Evolutionary conservation across 2,888 invertebrate genomes (phyloP).

Genomic region (Phytoseiulus persimilis): DNA sequence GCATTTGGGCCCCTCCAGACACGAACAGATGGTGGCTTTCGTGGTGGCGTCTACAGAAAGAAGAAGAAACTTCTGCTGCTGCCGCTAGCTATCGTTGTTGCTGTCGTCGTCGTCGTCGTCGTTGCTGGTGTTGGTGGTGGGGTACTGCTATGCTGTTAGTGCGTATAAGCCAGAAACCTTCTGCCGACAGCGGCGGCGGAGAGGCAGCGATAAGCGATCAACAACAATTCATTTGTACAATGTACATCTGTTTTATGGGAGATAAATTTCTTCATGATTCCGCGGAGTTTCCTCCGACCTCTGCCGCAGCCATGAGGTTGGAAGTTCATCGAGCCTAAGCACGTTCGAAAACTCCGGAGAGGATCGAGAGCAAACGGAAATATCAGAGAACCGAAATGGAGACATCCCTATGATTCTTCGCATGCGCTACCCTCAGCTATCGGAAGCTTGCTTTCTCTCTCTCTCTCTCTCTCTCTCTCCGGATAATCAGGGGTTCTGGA

Average conservation of each 20-base stretch:
- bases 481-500: too few relatives aligned
- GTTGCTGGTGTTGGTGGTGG: not conserved
- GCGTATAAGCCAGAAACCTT: not conserved
- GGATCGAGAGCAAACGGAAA: too few relatives aligned
- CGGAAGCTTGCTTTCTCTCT: too few relatives aligned
- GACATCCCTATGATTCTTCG: too few relatives aligned
- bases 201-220: not conserved
- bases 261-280: not conserved
- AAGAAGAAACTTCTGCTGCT: not conserved
- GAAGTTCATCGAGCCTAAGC: too few relatives aligned
- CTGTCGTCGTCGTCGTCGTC: not conserved
- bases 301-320: too few relatives aligned
- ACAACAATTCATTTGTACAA: not conserved
- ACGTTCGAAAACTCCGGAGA: too few relatives aligned
- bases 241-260: not conserved
- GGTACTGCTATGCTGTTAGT: not conserved
- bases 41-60: slow-evolving; percentile 5
- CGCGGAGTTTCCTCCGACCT: too few relatives aligned
- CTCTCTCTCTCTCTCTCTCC: too few relatives aligned
- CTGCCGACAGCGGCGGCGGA: not conserved
- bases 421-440: too few relatives aligned
- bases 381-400: too few relatives aligned
- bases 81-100: slow-evolving; percentile 5
- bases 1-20: slow-evolving; percentile 5
- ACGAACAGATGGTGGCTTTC: slow-evolving; percentile 5